phyloP scores from a whole-genome alignment of 2,888 invertebrate species.

The Tenthredo notha region DNA sequence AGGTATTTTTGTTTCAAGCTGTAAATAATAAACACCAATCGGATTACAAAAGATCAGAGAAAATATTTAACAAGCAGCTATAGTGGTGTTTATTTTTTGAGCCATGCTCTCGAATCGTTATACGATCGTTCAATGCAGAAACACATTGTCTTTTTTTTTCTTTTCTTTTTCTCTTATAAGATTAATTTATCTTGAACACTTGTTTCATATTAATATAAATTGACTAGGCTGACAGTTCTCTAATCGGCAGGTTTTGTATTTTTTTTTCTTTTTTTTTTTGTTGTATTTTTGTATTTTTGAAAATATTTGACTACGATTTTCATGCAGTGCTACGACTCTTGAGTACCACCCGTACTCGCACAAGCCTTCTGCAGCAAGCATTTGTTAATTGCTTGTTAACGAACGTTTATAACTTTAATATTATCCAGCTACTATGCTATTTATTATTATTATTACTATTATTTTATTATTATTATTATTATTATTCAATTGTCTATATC shows the following conservation, averaged over 20 bases:
- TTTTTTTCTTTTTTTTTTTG: background rate
- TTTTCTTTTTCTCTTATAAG: conserved; percentile 12
- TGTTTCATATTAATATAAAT: conserved; percentile 39
- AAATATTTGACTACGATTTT: conserved; percentile 64
- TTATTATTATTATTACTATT: conserved; percentile 59
- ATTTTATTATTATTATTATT: conserved; percentile 46
- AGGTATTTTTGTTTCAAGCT: background rate
- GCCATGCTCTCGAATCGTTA: conserved; percentile 47
- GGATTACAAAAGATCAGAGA: background rate
- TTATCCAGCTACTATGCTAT: conserved; percentile 70
- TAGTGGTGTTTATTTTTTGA: conserved; percentile 40
- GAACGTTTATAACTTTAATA: conserved; percentile 64
- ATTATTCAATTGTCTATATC: conserved; percentile 51
- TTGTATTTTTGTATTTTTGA: conserved; percentile 49
- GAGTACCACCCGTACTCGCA: conserved; percentile 62
- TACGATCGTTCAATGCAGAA: conserved; percentile 34
- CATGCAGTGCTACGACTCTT: conserved; percentile 42
- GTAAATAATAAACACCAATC: background rate
- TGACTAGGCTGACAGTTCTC: conserved; percentile 50
- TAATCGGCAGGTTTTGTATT: conserved; percentile 35
- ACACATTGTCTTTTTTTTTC: background rate
- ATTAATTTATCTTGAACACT: conserved; percentile 49
- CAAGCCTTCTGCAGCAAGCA: conserved; percentile 67
- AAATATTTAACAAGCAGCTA: background rate
- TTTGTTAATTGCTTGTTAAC: conserved; percentile 66